Evolutionary conservation across 2,888 invertebrate genomes (phyloP).

Genomic region (Drosophila kokeensis): DNA sequence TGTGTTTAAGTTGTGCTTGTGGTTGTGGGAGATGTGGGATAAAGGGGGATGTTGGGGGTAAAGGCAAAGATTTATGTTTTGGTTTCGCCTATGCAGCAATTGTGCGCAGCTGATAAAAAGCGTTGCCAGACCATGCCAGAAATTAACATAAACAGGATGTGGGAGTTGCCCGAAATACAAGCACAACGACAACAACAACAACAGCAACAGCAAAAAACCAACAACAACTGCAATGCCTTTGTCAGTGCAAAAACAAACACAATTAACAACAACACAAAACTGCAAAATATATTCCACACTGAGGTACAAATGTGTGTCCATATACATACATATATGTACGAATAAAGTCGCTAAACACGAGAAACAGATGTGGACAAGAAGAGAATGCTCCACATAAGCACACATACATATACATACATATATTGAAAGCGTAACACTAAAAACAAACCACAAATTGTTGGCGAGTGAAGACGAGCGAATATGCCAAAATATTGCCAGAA

Average conservation of each 20-base stretch:
- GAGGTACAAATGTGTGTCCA: background rate
- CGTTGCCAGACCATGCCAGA: conserved; percentile 66
- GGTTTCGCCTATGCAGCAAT: conserved; percentile 49
- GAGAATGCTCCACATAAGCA: background rate
- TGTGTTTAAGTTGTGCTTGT: conserved; percentile 13
- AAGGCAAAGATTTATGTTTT: conserved; percentile 46
- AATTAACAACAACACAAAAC: conserved; percentile 46
- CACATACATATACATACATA: background rate
- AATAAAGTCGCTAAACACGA: conserved; percentile 24
- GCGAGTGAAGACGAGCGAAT: background rate
- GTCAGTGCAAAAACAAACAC: conserved; percentile 58
- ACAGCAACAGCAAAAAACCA: background rate
- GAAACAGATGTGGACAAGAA: conserved; percentile 23
- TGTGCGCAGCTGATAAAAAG: conserved; percentile 43
- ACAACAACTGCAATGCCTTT: conserved; percentile 43
- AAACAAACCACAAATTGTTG: conserved; percentile 1
- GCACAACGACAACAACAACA: background rate
- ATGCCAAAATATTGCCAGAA: background rate
- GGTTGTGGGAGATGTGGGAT: background rate
- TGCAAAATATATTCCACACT: conserved; percentile 27
- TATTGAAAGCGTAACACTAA: conserved; percentile 23
- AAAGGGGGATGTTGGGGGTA: background rate
- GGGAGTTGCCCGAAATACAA: conserved; percentile 63
- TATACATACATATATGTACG: too few species aligned
- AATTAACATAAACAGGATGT: conserved; percentile 82